Evolutionary conservation across 2,113 vertebrate species (phyloP).

Genomic region (Protobothrops flavoviridis): DNA sequence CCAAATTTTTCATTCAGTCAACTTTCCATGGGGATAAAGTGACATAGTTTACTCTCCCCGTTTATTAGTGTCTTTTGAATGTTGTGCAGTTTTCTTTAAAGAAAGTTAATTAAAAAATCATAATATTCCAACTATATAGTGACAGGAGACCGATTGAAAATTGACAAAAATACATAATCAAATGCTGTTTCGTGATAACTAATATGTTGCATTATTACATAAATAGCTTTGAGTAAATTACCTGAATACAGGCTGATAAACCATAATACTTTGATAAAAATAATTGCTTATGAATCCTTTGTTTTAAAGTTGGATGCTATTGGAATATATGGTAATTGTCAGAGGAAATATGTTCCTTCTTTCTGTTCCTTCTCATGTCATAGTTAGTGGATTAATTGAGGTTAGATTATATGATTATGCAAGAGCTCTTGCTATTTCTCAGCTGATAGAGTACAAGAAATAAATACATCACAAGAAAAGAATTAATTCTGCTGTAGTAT

Average conservation of each 20-base stretch:
- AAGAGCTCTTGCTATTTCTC: background rate
- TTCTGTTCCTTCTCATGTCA: background rate
- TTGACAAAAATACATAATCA: background rate
- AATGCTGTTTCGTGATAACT: background rate
- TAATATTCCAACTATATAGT: background rate
- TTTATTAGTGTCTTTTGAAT: background rate
- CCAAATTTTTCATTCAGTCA: background rate
- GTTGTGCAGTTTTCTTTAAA: background rate
- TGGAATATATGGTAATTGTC: background rate
- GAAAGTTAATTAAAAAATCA: background rate
- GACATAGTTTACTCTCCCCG: background rate
- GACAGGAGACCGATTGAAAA: background rate
- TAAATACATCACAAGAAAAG: background rate
- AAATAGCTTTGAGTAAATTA: background rate
- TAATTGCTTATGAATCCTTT: background rate
- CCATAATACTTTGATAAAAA: background rate
- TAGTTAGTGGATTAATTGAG: background rate
- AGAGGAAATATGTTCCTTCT: background rate
- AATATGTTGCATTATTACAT: background rate
- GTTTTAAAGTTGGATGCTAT: background rate
- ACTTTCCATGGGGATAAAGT: background rate
- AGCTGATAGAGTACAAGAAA: constrained; percentile 5
- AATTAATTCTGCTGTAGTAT: background rate
- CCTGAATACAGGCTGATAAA: background rate
- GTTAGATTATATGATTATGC: background rate